Conservation (phyloP, 2,888 invertebrate species). For the Mythimna impura region DNA sequence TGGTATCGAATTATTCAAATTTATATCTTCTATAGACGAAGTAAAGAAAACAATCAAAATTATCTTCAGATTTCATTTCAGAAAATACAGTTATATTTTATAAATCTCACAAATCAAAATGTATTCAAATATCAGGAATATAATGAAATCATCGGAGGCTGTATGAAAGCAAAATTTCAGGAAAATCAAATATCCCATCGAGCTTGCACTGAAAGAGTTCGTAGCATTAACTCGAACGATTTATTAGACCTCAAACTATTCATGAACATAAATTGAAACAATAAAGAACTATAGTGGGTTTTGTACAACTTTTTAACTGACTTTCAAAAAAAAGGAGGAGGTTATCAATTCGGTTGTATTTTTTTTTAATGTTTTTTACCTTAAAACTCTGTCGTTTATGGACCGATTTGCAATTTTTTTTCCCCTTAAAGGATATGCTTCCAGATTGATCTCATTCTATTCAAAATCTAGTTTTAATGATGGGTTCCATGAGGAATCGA, state of each 20-base stretch:
- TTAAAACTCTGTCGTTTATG: no score
- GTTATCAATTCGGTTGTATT: no score
- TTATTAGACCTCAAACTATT: constrained; percentile 34
- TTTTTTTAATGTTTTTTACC: no score
- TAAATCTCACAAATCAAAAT: constrained; percentile 18
- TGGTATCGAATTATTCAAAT: no score
- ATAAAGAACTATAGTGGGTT: constrained; percentile 18
- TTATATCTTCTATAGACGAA: not conserved
- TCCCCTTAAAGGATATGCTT: no score
- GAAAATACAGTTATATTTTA: not conserved
- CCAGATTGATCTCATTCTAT: no score
- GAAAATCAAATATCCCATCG: constrained; percentile 19
- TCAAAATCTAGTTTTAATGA: no score
- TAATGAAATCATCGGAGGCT: constrained; percentile 31
- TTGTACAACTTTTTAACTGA: not conserved
- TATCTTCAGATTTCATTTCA: not conserved
- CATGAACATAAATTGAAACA: constrained; percentile 29
- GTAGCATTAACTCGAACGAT: constrained; percentile 10
- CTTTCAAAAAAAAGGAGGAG: no score
- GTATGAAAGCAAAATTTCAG: constrained; percentile 5
- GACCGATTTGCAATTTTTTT: no score
- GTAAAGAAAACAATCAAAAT: constrained; percentile 13
- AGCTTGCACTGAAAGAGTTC: not conserved
- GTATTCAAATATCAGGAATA: constrained; percentile 17
- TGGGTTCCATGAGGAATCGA: no score